Percentiles rank a stretch among this genome's conserved stretches.
phyloP scores from a whole-genome alignment of 2,113 vertebrate genomes.

The Tylochromis polylepis region DNA sequence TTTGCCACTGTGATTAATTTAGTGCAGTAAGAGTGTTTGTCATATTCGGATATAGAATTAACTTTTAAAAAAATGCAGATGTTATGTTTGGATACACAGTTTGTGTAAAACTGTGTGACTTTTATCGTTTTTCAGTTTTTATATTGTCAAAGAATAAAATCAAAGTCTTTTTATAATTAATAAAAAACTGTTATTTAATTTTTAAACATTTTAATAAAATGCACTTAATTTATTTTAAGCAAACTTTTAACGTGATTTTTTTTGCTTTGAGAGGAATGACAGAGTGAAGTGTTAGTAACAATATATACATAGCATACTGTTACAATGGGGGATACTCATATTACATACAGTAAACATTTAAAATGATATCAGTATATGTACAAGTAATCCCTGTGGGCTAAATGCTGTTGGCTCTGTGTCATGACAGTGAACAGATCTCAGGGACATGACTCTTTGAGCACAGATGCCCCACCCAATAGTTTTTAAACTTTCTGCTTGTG shows the following conservation, averaged over 20 bases:
- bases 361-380: not conserved
- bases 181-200: not conserved
- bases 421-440: not conserved
- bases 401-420: not conserved
- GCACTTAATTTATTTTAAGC: not conserved
- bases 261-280: not conserved
- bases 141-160: not conserved
- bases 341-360: not conserved
- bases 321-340: not conserved
- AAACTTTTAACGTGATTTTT: not conserved
- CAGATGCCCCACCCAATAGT: not conserved
- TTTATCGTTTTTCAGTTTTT: not conserved
- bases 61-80: not conserved
- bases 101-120: not conserved
- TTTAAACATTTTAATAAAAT: not conserved
- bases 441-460: not conserved
- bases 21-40: not conserved
- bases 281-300: not conserved
- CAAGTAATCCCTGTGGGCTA: not conserved
- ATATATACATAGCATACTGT: not conserved
- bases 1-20: not conserved
- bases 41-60: constrained; percentile 1
- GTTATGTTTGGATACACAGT: not conserved
- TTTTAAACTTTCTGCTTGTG: not conserved
- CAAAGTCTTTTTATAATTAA: not conserved